These are phyloP conservation scores for Chionodraco myersi DNA, from an alignment of 2,113 vertebrate genomes.

Conservation along the genomic window DNA sequence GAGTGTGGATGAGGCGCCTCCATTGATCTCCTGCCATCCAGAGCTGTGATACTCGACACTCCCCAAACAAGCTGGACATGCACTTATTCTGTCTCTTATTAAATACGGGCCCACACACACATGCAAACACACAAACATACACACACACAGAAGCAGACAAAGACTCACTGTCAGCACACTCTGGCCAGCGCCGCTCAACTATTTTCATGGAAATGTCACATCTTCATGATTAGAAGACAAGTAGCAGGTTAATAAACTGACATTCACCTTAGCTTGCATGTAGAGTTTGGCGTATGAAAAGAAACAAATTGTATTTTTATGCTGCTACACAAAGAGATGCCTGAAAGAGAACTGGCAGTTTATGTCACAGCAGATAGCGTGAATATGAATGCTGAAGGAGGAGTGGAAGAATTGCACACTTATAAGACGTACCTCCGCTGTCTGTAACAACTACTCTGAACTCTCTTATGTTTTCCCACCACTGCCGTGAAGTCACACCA, in stretches of 20 bases:
- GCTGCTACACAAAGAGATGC: conserved; percentile 12
- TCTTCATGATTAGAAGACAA: conserved; percentile 54
- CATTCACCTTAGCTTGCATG: conserved; percentile 29
- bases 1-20: conserved; percentile 49
- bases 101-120: conserved; percentile 19
- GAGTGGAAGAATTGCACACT: background rate
- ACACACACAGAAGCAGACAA: conserved; percentile 10
- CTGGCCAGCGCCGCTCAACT: conserved; percentile 28
- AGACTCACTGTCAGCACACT: conserved; percentile 36
- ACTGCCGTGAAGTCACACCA: conserved; percentile 5
- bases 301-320: conserved; percentile 12
- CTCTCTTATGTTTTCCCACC: conserved; percentile 17
- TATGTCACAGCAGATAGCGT: conserved; percentile 17
- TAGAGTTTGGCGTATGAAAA: conserved; percentile 11
- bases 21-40: conserved; percentile 68
- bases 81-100: conserved; percentile 43
- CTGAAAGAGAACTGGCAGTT: conserved; percentile 15
- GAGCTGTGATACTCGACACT: conserved; percentile 43
- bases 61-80: conserved; percentile 43
- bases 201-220: conserved; percentile 56
- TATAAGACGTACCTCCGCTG: conserved; percentile 17
- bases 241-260: conserved; percentile 21
- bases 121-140: conserved; percentile 6
- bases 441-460: background rate
- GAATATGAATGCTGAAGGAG: background rate